Conservation (phyloP, 2,113 vertebrate genomes). For the Mystacornis crossleyi region DNA sequence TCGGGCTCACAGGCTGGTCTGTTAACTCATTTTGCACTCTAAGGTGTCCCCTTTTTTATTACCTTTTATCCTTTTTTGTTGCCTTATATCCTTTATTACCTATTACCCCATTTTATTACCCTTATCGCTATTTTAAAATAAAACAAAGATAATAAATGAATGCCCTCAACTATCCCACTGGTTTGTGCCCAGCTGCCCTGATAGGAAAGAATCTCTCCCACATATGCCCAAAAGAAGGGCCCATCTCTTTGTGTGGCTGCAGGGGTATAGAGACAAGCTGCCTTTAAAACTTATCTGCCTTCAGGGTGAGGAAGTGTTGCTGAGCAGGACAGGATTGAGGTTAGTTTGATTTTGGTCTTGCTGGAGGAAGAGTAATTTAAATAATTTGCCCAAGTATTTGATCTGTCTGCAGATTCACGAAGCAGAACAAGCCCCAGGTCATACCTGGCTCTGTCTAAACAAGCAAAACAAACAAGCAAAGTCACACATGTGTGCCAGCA, state of each 20-base stretch:
- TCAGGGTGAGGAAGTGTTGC: neutral
- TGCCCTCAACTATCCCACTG: fast-evolving
- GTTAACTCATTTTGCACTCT: neutral
- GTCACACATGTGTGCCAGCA: neutral
- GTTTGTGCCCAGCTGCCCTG: neutral
- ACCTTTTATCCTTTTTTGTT: neutral
- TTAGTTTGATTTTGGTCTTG: neutral
- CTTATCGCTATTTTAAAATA: neutral
- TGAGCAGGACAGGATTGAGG: neutral
- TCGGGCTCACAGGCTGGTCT: fast-evolving
- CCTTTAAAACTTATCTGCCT: neutral
- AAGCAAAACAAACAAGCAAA: neutral
- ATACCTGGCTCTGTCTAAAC: neutral
- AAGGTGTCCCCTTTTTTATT: neutral
- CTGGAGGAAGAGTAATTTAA: neutral
- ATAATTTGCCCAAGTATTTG: neutral
- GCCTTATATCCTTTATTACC: neutral
- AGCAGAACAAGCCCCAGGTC: neutral
- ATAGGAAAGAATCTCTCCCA: neutral
- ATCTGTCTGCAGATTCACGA: neutral
- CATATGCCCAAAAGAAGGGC: neutral
- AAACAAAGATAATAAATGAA: neutral
- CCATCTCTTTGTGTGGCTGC: neutral
- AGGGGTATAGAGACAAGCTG: neutral
- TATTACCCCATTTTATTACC: neutral